Evolutionary conservation across 2,797 vertebrate genomes (phyloP).

Genomic region (Acanthornis magna): DNA sequence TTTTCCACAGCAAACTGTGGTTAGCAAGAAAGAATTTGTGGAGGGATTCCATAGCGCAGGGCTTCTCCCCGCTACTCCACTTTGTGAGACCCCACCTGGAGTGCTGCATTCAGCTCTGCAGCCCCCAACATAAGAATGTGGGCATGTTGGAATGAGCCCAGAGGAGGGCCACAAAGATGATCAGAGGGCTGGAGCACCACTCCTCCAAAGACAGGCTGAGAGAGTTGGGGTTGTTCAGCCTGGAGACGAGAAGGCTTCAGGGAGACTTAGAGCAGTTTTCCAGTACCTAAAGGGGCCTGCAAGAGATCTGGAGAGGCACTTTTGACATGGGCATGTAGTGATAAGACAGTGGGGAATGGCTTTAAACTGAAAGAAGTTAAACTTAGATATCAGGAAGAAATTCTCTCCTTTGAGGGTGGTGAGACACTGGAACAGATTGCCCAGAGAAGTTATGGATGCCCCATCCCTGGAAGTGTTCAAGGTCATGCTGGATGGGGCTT

Average conservation of each 20-base stretch:
- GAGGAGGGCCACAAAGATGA: neutral
- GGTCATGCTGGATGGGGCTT: neutral
- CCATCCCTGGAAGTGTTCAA: neutral
- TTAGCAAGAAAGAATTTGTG: neutral
- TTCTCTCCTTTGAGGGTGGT: neutral
- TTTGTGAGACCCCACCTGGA: neutral
- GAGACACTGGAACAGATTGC: neutral
- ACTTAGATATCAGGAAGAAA: neutral
- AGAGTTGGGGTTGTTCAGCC: neutral
- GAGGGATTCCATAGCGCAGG: neutral
- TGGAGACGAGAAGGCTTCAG: neutral
- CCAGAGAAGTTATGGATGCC: neutral
- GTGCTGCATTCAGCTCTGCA: neutral
- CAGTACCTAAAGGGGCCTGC: neutral
- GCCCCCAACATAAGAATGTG: neutral
- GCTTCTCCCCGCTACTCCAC: neutral
- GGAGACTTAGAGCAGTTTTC: neutral
- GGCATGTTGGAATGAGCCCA: neutral
- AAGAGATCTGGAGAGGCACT: neutral
- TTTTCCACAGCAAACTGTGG: neutral
- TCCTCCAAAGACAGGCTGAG: neutral
- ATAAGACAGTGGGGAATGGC: neutral
- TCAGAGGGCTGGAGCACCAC: neutral
- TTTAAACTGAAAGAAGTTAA: neutral
- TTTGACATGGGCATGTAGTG: neutral